Percentiles rank a stretch among this genome's conserved stretches.
phyloP scores from a whole-genome alignment of 2,113 vertebrate species.

The Eleginops maclovinus region DNA sequence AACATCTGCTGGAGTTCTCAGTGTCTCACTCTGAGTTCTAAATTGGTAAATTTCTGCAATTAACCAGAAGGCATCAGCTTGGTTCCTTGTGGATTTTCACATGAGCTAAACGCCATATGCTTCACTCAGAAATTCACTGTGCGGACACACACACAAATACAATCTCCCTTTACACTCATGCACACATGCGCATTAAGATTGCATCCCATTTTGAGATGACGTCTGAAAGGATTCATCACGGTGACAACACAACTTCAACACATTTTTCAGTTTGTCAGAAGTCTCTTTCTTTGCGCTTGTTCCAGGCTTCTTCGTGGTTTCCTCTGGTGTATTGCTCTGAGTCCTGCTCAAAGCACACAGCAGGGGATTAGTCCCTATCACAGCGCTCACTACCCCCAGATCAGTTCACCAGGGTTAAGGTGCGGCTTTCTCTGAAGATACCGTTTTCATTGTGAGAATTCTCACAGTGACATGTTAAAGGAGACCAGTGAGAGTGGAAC shows the following conservation, averaged over 20 bases:
- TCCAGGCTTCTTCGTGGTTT: constrained; percentile 60
- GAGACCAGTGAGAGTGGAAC: constrained; percentile 59
- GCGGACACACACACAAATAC: constrained; percentile 9
- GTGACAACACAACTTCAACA: constrained; percentile 69
- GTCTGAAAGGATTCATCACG: constrained; percentile 68
- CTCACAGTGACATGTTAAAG: constrained; percentile 62
- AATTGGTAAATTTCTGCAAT: constrained; percentile 74
- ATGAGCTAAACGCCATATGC: constrained; percentile 70
- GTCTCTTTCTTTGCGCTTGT: constrained; percentile 68
- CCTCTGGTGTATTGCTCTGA: constrained; percentile 65
- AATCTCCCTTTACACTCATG: constrained; percentile 22
- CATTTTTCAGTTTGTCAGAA: constrained; percentile 73
- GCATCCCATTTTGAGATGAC: constrained; percentile 52
- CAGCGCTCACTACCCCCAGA: constrained; percentile 67
- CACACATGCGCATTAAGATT: constrained; percentile 49
- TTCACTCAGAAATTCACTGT: constrained; percentile 47
- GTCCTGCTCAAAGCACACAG: constrained; percentile 66
- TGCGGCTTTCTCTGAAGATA: constrained; percentile 75
- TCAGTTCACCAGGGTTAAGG: constrained; percentile 80
- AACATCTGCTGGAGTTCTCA: constrained; percentile 67
- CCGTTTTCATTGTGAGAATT: constrained; percentile 65
- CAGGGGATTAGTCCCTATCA: constrained; percentile 78
- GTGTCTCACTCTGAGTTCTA: constrained; percentile 64
- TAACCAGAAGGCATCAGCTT: constrained; percentile 72
- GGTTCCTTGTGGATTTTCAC: constrained; percentile 65